Percentiles rank a stretch among this genome's conserved stretches.
phyloP scores from a whole-genome alignment of 1,140 invertebrate species.

The Achatina immaculata region DNA sequence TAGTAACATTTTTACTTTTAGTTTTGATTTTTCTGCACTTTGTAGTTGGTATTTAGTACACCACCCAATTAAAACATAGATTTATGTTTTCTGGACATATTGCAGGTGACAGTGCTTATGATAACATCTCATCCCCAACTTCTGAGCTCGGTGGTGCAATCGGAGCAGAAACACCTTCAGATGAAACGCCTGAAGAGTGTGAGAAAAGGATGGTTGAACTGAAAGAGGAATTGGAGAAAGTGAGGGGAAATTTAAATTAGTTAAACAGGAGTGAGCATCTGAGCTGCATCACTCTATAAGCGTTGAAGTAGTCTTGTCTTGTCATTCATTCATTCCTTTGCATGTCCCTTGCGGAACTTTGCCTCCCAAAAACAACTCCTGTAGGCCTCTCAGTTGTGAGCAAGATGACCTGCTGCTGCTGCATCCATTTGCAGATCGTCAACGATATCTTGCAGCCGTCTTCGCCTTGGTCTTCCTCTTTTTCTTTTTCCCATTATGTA shows the following conservation, averaged over 20 bases:
- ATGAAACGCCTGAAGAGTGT: constrained; percentile 56
- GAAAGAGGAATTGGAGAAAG: constrained; percentile 59
- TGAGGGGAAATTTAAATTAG: not conserved
- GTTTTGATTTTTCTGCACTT: no score
- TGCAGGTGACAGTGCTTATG: constrained; percentile 54
- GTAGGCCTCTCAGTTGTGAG: no score
- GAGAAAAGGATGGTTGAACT: constrained; percentile 70
- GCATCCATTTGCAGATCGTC: no score
- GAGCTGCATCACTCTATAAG: not conserved
- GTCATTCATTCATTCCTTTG: no score
- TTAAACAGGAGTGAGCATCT: not conserved
- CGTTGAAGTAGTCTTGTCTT: not conserved
- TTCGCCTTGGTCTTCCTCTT: no score
- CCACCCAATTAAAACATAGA: not conserved
- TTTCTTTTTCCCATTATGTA: no score
- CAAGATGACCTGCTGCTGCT: no score
- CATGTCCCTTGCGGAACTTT: no score
- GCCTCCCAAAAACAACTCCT: no score
- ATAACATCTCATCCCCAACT: constrained; percentile 44
- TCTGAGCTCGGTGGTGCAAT: constrained; percentile 44
- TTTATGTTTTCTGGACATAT: constrained; percentile 12
- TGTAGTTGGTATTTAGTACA: no score
- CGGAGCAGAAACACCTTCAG: constrained; percentile 29
- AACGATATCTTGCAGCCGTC: no score
- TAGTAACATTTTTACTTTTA: not conserved